Conservation (phyloP, 2,888 invertebrate genomes). For the Ochlodes sylvanus region DNA sequence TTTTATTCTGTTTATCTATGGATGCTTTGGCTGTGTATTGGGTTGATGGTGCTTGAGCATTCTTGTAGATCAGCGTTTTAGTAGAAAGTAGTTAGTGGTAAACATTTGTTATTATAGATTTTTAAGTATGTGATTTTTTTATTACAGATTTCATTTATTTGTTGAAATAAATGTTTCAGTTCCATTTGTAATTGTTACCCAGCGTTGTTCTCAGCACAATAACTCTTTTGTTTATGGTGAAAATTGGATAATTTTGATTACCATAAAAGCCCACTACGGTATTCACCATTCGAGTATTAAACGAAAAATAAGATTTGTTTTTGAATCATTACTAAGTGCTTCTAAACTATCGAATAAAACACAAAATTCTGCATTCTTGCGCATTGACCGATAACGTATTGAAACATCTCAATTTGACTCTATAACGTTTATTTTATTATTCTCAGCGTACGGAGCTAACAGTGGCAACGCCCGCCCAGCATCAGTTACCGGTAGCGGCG, state of each 20-base stretch:
- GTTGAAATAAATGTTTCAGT: too few relatives aligned
- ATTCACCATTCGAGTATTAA: too few relatives aligned
- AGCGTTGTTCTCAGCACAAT: too few relatives aligned
- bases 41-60: conserved; percentile 1
- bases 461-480: conserved; percentile 64
- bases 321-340: too few relatives aligned
- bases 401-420: not conserved
- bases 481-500: conserved; percentile 74
- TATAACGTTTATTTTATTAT: not conserved
- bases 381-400: not conserved
- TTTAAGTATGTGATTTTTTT: not conserved
- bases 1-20: not conserved
- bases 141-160: too few relatives aligned
- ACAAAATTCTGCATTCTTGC: too few relatives aligned
- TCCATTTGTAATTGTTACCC: too few relatives aligned
- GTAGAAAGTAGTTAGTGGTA: not conserved
- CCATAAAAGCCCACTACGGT: too few relatives aligned
- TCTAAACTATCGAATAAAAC: too few relatives aligned
- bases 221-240: too few relatives aligned
- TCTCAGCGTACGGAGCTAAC: conserved; percentile 68
- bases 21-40: conserved; percentile 4
- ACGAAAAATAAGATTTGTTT: too few relatives aligned
- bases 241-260: too few relatives aligned
- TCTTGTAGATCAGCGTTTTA: not conserved
- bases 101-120: not conserved